Base-by-base conservation (phyloP, 2,113 vertebrate species). In the Rhinoderma darwinii region DNA sequence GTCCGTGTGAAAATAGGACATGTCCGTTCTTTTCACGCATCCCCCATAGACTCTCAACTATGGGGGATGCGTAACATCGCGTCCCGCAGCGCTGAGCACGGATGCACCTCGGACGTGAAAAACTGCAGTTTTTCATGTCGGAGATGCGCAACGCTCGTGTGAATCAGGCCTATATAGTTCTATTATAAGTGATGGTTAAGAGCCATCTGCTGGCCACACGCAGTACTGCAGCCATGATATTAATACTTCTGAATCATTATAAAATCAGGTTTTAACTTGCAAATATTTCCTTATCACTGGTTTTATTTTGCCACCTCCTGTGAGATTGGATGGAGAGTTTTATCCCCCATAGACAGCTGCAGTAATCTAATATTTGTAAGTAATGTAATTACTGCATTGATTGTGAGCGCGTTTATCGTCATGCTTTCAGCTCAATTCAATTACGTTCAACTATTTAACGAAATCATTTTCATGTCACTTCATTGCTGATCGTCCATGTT, bases 331-430 rank as follows among this genome's bases (percentile, higher is more conserved):
- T 22, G 51, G 25, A 79, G 18, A 35, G 35, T 59, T 39, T 54
- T 20, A 4, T 25, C 50, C 51, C 32, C 77, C 10, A 22, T 37
- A 32, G 30, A 37, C 12, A 30, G 50, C 50, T 35, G 30, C 50
- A 56, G 77, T 59, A 37, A 59, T 25, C 39, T n/a, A 79, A 79
- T 3, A 56, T 59, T 56, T 37, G 77, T n/a, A 22, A 25, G 50
- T 59, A 59, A 79, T 79, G 50, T 78, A 54, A 78, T 54, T 54
- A 78, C 77, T 25, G 50, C 5, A 39, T 59, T 59, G 77, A 79
- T 56, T 79, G 10, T 79, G 50, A 56, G 76, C 5, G 18, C 12
- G 9, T 15, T 56, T 39, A 12, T 59, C 51, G 20, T 12, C 20
- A 5, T 54, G 51, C 77, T 15, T 39, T 7, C 17, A 56, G 77